Conservation (phyloP, 2,113 vertebrate genomes). For the Atrichornis clamosus region DNA sequence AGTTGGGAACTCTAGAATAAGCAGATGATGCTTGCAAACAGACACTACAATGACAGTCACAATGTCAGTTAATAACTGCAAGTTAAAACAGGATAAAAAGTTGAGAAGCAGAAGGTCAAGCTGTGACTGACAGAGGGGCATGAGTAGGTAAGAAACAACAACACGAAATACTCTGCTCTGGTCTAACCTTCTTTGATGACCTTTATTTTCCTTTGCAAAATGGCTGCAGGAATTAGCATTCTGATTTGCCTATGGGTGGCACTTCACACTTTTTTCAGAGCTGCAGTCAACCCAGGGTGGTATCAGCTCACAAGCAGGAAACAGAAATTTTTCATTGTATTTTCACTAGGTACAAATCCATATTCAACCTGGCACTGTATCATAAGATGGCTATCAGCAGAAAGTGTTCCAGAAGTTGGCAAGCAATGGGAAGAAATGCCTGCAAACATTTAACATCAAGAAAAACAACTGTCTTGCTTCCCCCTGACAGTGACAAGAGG, state of each 20-base stretch:
- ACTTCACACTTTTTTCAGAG: neutral
- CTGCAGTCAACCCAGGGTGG: neutral
- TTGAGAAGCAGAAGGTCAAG: neutral
- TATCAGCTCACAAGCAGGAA: neutral
- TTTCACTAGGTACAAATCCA: neutral
- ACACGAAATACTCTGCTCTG: neutral
- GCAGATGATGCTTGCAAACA: neutral
- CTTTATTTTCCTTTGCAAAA: neutral
- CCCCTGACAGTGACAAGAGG: neutral
- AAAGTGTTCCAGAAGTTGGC: neutral
- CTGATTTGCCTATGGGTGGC: neutral
- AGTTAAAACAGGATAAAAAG: neutral
- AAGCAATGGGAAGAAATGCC: neutral
- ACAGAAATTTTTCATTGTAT: neutral
- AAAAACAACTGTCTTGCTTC: neutral
- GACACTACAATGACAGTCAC: neutral
- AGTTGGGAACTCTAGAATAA: neutral
- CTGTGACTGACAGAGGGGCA: too few species aligned
- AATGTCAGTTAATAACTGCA: rapidly evolving
- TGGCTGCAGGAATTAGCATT: neutral
- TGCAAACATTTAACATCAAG: neutral
- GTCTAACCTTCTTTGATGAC: neutral
- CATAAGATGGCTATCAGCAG: neutral
- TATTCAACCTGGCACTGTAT: neutral
- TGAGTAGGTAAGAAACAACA: neutral